Base-by-base conservation (phyloP, 2,113 vertebrate genomes). In the Rostratula benghalensis region DNA sequence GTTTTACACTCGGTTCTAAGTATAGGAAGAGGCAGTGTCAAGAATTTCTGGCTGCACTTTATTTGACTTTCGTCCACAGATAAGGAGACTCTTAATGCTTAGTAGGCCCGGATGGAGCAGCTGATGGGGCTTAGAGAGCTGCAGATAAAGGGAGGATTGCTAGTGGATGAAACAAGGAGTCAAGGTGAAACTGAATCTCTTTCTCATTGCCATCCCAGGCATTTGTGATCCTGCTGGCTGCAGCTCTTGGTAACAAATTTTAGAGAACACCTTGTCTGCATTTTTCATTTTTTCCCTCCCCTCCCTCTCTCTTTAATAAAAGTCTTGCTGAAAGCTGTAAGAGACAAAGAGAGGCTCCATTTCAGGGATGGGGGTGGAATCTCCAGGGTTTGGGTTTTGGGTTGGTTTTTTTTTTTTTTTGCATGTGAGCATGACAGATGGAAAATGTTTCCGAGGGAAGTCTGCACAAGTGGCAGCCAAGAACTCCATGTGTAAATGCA, bases 401-500 rank as follows among this genome's bases (percentile, higher is more conserved):
- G 41, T 43, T 10, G 41, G 10, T 43, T 43, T 43, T 43, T 27
- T 51, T 50, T 65, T 64, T 91, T 90, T 87, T 43, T 65, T 64
- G 8, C 73, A 33, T 78, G 59, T 68, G 39, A 92, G 23, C 77
- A 69, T 87, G 81, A 79, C 89, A 97, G 87, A 95, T 95, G 81
- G 77, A 93, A 93, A 94, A 89, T 83, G 8, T 87, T 95, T 95
- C 92, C 19, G 4, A 91, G 73, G 61, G 90, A 96, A 95, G 65
- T 78, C 89, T 94, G 68, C 23, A 60, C 48, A 84, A 96, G 73
- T 85, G 90, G 37, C 33, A 7, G 90, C 89, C 93, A 97, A 94
- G 67, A 87, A 64, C 60, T 95, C 70, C 45, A 54, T 54, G 81
- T 86, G 80, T 90, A 93, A 95, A 95, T 95, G 75, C 83, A 85